Evolutionary conservation across 1,140 invertebrate species (phyloP), one percentile per base, ranked within the genome.

Genomic region (Dufourea novaeangliae): DNA sequence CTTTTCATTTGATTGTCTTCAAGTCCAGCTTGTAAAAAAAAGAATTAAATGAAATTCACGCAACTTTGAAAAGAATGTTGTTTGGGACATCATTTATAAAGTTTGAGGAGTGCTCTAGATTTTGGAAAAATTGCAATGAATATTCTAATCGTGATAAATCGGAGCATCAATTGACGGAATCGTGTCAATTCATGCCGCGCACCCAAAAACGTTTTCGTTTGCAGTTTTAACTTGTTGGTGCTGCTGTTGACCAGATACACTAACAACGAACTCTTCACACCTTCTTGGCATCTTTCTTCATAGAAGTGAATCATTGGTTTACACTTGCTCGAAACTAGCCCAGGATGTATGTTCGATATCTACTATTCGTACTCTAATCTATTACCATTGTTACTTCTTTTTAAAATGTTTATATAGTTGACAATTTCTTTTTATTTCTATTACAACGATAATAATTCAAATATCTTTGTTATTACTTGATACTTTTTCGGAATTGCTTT

Each of bases 191-290:
- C 88, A 90, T 87, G 73, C 79, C 79, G 81, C 86, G 88, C 87
- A 91, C 86, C 89, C 81, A 89, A 88, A n/a, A 88, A 88, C 79
- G 77, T 91, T 92, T 87, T 91, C 86, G 87, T 91, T 92, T 90
- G 79, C 90, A 92, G 91, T 91, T 86, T 87, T 92, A 90, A 92
- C 91, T 89, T 90, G 87, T 90, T 92, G 91, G 90, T 92, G 90
- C 89, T 89, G 91, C 90, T 92, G 91, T 89, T 92, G 90, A 92
- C 90, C 29, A 29, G 88, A 87, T 75, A 57, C 27, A 44, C 27
- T 68, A 57, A 75, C 52, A 67, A 29, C 8, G 22, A 75, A 22
- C 39, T 57, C 50, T 57, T 57, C 72, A 27, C 39, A 67, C 10
- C 72, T 67, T 68, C 72, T 34, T 75, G 72, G 72, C 63, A 57